Base-by-base conservation (phyloP, 2,113 vertebrate genomes). In the Rhipidura dahli region DNA sequence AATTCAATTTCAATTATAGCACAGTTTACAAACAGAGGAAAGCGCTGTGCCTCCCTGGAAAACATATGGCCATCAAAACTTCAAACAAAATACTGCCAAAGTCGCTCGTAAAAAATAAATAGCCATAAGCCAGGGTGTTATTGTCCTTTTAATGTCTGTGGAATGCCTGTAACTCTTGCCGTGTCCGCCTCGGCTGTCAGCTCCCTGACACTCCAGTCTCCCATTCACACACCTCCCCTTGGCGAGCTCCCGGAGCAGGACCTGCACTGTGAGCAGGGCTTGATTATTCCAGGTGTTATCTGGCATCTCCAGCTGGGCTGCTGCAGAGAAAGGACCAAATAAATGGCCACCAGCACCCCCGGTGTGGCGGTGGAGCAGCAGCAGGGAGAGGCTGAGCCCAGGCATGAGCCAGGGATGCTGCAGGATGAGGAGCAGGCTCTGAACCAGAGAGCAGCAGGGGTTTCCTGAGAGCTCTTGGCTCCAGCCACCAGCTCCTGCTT, bases 1-100 rank as follows among this genome's bases (percentile, higher is more conserved):
- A 96, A 96, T 88, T 97, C 97, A 95, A 95, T 97, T 97, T 97
- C 97, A 97, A 96, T 96, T 97, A 97, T 94, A 95, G 96, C 92
- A 57, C 81, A 89, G 92, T 97, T 97, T 96, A 94, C 95, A 96
- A 97, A 96, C 78, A 90, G 90, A 76, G 77, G 76, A 57, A 87
- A 92, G 75, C 2, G 17, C 88, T 96, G 83, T 60, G 95, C 75
- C 95, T 96, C 94, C 89, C 77, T 87, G 95, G 96, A 96, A 97
- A 96, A 96, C 96, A 95, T 97, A 96, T 97, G 96, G 95, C 95
- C 93, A 97, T 97, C 97, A 97, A 96, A 97, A 96, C 95, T 96
- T 96, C 95, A 97, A 95, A 95, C 81, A 95, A 95, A 97, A 95
- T 75, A 57, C 91, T 95, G 95, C 97, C 97, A 96, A 97, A 96